Evolutionary conservation across 2,113 vertebrate species (phyloP), one percentile per base, ranked within the genome.

Genomic region (Trochalopteron elliotii): DNA sequence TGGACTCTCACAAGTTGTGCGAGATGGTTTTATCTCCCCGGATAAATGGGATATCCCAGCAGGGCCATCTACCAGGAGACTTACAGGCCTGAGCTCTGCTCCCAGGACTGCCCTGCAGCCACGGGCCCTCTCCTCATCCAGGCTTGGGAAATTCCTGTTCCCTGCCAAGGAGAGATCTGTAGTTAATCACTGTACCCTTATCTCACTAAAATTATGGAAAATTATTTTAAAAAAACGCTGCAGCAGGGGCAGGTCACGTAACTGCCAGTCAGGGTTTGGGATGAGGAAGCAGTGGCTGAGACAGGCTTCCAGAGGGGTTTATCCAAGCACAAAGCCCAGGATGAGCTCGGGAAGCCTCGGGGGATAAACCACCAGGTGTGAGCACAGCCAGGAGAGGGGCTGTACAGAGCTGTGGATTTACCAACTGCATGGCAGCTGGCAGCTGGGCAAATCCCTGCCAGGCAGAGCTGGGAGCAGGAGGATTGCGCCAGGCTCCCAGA

Each of bases 101-200:
- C 65, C 60, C 1, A 0, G 67, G 31, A 53, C 1, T 81, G 52
- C 18, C 31, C n/a, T 28, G 3, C 0, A 0, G 31, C 56, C 7
- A 1, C 8, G 31, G 4, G 25, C 9, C 8, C 1, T 10, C 30
- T 82, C 55, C 50, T 74, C 40, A n/a, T 16, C 25, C 56, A 50
- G 27, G 33, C 33, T 27, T 12, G 3, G 44, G 33, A 76, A 30
- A 64, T 20, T 45, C 20, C 42, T 37, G 45, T 21, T 39, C 63
- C 16, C 25, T 15, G 28, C 49, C 80, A 63, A 52, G 33, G 5
- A 56, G 28, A 60, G 33, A 53, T 12, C 30, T 4, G 1, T 0
- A 0, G 19, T 84, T 44, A 14, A 56, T 11, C 69, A 50, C 50
- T 40, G 10, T 5, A 25, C 24, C 6, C 40, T 24, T 53, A 56